A percentile compares a stretch with the other conserved stretches of the same genome.
These are phyloP conservation scores for Atethmia centrago DNA, from an alignment of 2,888 invertebrate genomes.

Conservation along the genomic window DNA sequence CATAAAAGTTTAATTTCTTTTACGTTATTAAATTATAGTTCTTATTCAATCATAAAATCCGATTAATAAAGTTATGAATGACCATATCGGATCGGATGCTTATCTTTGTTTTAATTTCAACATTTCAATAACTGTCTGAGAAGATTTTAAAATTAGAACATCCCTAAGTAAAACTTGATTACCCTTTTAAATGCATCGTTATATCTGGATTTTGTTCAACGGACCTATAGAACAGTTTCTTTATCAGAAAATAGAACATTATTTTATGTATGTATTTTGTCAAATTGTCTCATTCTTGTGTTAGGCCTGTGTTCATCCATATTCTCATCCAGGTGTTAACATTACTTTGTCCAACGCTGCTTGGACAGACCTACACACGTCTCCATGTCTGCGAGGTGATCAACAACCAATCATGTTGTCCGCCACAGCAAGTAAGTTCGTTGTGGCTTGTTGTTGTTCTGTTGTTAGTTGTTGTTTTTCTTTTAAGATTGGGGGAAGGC, in stretches of 20 bases:
- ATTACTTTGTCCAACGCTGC: constrained; percentile 85
- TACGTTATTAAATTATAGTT: background rate
- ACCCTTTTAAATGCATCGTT: background rate
- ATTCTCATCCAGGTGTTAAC: constrained; percentile 81
- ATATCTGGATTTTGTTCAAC: background rate
- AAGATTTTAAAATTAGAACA: background rate
- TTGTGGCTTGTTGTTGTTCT: constrained; percentile 58
- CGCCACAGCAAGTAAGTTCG: constrained; percentile 90
- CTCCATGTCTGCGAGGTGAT: constrained; percentile 96
- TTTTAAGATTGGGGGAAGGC: constrained; percentile 40
- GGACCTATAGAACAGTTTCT: background rate
- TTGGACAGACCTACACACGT: constrained; percentile 96
- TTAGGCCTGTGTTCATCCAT: constrained; percentile 52
- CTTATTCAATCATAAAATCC: background rate
- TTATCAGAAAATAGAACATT: background rate
- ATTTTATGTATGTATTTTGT: constrained; percentile 24
- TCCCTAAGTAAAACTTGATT: background rate
- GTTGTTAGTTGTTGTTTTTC: constrained; percentile 24
- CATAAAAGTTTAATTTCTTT: background rate
- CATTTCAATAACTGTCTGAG: background rate
- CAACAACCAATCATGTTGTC: constrained; percentile 96
- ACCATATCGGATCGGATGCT: background rate
- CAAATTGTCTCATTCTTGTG: constrained; percentile 34
- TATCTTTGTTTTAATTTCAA: background rate
- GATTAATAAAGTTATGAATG: background rate